Base-by-base conservation (phyloP, 2,888 invertebrate species). In the Archaeoteleia sp. region DNA sequence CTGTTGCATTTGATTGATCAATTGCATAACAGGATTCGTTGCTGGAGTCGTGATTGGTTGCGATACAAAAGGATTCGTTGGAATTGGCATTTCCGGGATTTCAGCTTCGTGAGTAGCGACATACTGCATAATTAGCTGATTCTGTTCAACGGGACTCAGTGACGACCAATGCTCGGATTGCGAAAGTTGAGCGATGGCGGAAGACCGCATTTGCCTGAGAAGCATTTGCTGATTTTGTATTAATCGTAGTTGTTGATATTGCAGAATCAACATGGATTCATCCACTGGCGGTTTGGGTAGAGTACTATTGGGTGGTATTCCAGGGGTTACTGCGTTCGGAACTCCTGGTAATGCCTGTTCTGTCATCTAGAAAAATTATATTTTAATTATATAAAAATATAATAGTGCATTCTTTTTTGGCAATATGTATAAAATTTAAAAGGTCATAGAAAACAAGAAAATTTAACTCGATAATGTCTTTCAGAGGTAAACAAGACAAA, bases 1-100 rank as follows among this genome's bases (percentile, higher is more conserved):
- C 83, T 88, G 87, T 76, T 88, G 88, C 86, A 88, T 87, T 78
- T 88, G 88, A 79, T 82, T 87, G 55, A 88, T 87, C 78, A 88
- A 86, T 62, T 88, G 87, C 85, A 88, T 87, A 40, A 89, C 84
- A 55, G 88, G 87, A 81, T 88, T 88, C 20, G 87, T 76, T 34
- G 87, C 75, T 25, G 80, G 79, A n/a, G 84, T 78, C 7, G 76
- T 48, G 3, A 83, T 74, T 13, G 81, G 76, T 72, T 85, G 83
- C 54, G 63, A 29, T 5, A 74, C 83, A 73, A 85, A 86, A 29
- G 82, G 79, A 62, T 76, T 78, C 2, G 78, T 71, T 30, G 81
- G 63, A 14, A 82, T 75, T 34, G 80, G 73, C 46, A 83, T 71
- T 20, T 82, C 84, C 2, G 82, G 76, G 20, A 81, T 80, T 77